Percentiles rank a stretch among this genome's conserved stretches.
phyloP scores from a whole-genome alignment of 2,797 vertebrate genomes.

The Salmo trutta region DNA sequence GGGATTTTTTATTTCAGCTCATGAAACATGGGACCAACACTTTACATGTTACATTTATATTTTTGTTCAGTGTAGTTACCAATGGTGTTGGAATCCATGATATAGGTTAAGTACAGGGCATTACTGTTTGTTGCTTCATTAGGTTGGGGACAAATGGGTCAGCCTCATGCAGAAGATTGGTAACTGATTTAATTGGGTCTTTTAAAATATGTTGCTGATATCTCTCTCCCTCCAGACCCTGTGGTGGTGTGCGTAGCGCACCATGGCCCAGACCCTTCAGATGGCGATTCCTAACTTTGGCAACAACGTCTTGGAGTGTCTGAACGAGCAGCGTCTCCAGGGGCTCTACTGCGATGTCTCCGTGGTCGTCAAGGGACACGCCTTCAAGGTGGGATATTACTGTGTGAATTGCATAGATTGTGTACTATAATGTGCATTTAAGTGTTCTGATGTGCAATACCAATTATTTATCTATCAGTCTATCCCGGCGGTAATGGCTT shows the following conservation, averaged over 20 bases:
- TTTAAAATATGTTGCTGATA: slow-evolving; percentile 25
- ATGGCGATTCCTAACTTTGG: slow-evolving; percentile 99
- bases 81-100: background rate
- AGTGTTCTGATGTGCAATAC: background rate
- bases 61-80: background rate
- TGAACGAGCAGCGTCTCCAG: slow-evolving; percentile 97
- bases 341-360: slow-evolving; percentile 96
- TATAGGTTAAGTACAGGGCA: background rate
- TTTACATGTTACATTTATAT: background rate
- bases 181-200: background rate
- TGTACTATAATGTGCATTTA: no score
- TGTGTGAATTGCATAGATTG: background rate
- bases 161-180: slow-evolving; percentile 2
- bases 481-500: background rate
- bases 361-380: slow-evolving; percentile 94
- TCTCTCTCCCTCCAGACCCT: slow-evolving; percentile 58
- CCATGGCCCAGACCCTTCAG: slow-evolving; percentile 97
- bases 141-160: background rate
- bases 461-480: background rate
- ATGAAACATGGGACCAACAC: no score
- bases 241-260: slow-evolving; percentile 77
- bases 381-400: slow-evolving; percentile 80
- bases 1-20: no score
- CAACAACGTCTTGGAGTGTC: slow-evolving; percentile 95
- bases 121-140: background rate